Base-by-base conservation (phyloP, 2,888 invertebrate species). In the Lypha dubia region DNA sequence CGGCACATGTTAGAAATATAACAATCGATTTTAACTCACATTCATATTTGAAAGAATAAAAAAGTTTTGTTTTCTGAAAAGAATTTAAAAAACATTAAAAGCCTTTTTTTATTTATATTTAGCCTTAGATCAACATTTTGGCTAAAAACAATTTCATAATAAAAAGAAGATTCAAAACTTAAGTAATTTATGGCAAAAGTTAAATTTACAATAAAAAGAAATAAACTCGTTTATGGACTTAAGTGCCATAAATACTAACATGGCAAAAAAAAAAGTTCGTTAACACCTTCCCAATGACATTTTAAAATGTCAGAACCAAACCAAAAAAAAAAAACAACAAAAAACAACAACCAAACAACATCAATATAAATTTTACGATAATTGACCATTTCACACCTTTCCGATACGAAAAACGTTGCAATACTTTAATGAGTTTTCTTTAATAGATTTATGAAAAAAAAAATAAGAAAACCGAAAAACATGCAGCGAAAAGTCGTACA, bases 311-410 rank as follows among this genome's bases (percentile, higher is more conserved):
- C 68, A 51, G 51, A 70, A 51, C 15, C 49, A 70, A 68, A 60
- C 51, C 32, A 32, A 51, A 49, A 51, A 62, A 60, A 77, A 15
- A 32, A n/a, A n/a, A n/a, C n/a, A n/a, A n/a, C n/a, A n/a, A n/a
- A n/a, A n/a, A n/a, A n/a, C n/a, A n/a, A n/a, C n/a, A n/a, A n/a
- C n/a, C 20, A 71, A 83, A 86, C 86, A 77, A 81, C 82, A 85
- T 85, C 88, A 87, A 87, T 89, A 87, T 90, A 90, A 90, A 90
- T 90, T 89, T 89, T 85, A 87, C 87, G 89, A 89, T 90, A 90
- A 90, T 90, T 90, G 88, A 88, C 85, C 88, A 89, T 89, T 90
- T 90, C 90, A 90, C 90, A 90, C 90, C 90, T 90, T 87, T 87
- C 77, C 49, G 74, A 80, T 74, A 75, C 58, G 44, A 73, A 63